These are phyloP conservation scores for Ceryle rudis DNA, from an alignment of 2,797 vertebrate species.

Conservation along the genomic window DNA sequence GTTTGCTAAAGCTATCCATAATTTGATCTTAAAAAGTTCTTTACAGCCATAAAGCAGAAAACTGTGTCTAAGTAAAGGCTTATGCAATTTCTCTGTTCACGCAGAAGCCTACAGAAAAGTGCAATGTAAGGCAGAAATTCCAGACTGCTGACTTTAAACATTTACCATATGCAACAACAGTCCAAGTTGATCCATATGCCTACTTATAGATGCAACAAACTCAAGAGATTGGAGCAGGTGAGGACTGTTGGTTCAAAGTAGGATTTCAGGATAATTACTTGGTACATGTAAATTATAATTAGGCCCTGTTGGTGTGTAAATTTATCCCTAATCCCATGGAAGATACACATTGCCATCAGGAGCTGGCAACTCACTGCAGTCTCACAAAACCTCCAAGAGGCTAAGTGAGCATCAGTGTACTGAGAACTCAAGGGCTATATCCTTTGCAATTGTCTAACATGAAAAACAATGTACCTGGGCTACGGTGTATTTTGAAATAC, in stretches of 20 bases:
- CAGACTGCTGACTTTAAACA: background rate
- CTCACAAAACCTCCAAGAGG: background rate
- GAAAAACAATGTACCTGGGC: background rate
- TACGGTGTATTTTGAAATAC: background rate
- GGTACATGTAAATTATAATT: background rate
- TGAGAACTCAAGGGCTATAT: background rate
- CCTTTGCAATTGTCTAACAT: background rate
- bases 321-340: background rate
- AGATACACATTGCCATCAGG: background rate
- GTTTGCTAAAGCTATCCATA: background rate
- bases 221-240: background rate
- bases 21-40: background rate
- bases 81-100: background rate
- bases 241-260: background rate
- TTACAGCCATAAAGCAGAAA: background rate
- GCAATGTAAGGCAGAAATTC: background rate
- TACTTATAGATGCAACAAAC: background rate
- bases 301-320: background rate
- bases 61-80: background rate
- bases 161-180: background rate
- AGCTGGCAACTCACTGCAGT: background rate
- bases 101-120: background rate
- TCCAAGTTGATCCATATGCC: accelerated
- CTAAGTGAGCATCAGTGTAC: background rate
- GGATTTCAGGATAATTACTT: background rate